Base-by-base conservation (phyloP, 2,113 vertebrate genomes). In the pig (Sus scrofa) region DNA sequence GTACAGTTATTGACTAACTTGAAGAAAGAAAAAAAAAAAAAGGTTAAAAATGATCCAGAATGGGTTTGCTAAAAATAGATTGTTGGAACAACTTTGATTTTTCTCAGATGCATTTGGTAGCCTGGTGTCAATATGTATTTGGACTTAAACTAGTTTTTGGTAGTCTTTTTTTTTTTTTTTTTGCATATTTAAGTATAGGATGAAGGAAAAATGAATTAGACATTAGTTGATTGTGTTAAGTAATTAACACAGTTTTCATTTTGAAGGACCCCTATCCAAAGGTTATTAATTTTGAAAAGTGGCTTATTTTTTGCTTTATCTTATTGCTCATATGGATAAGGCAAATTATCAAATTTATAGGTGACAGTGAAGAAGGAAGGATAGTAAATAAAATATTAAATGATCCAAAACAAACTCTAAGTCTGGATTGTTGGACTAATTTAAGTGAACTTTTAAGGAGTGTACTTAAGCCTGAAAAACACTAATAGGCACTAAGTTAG, bases 21-120 rank as follows among this genome's bases (percentile, higher is more conserved):
- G 60, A 94, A 91, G 62, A 78, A 86, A 88, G 90, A 39, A 54
- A 73, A 79, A 89, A 73, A 79, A 89, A 89, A 94, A 44, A 39
- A 77, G 77, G 58, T 96, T 73, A 85, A 97, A 96, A 75, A 65
- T 93, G 20, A 92, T 78, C 68, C 73, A 67, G 56, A 90, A 90
- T 95, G 52, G 60, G 34, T 96, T 96, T 95, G 52, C 83, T 98
- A 93, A 86, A 94, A 96, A 81, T 56, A 94, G 39, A 83, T 78
- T 82, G 52, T 91, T 24, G 94, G 37, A 86, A 22, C 32, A 90
- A 75, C 30, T 85, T 96, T 95, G 60, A 83, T 83, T 94, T 93
- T 96, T 86, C 37, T 94, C 15, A 96, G 71, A 90, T 85, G 32
- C 2, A 65, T 20, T 74, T 95, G 65, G 13, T 88, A 71, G 71